phyloP scores from a whole-genome alignment of 2,888 invertebrate species.

The Apodemia hepburni region DNA sequence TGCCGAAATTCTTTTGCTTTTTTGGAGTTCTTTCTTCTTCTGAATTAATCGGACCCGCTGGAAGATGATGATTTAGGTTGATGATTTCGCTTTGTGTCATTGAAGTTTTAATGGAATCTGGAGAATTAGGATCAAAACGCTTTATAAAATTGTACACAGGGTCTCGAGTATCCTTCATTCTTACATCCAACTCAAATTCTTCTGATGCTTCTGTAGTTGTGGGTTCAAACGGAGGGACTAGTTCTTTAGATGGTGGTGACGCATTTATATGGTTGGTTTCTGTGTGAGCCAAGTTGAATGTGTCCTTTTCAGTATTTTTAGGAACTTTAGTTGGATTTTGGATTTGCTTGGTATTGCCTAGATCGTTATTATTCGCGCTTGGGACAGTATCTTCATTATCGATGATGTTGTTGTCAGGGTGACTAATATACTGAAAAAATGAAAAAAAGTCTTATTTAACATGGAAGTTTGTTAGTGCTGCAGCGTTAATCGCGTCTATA shows the following conservation, averaged over 20 bases:
- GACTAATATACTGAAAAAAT: constrained; percentile 57
- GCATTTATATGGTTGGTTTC: constrained; percentile 28
- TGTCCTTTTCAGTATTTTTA: constrained; percentile 1
- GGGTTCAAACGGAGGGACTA: constrained; percentile 47
- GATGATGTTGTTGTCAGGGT: constrained; percentile 63
- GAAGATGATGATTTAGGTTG: constrained; percentile 57
- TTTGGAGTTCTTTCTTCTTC: constrained; percentile 60
- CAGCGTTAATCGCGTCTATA: no score
- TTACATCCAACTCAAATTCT: constrained; percentile 41
- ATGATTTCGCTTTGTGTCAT: constrained; percentile 66
- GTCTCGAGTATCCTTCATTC: constrained; percentile 44
- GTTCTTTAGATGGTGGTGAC: constrained; percentile 45
- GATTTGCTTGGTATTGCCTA: constrained; percentile 59
- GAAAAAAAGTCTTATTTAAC: constrained; percentile 8
- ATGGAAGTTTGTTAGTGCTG: no score
- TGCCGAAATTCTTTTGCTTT: constrained; percentile 51
- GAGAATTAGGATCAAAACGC: constrained; percentile 67
- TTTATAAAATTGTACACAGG: constrained; percentile 66
- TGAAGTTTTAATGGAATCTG: constrained; percentile 55
- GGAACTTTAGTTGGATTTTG: not conserved
- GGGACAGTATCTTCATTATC: constrained; percentile 64
- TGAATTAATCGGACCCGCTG: constrained; percentile 57
- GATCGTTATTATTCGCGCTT: constrained; percentile 54
- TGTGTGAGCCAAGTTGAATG: not conserved
- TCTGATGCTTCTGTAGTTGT: constrained; percentile 43